Base-by-base conservation (phyloP, 2,113 vertebrate genomes). In the Odocoileus virginianus region DNA sequence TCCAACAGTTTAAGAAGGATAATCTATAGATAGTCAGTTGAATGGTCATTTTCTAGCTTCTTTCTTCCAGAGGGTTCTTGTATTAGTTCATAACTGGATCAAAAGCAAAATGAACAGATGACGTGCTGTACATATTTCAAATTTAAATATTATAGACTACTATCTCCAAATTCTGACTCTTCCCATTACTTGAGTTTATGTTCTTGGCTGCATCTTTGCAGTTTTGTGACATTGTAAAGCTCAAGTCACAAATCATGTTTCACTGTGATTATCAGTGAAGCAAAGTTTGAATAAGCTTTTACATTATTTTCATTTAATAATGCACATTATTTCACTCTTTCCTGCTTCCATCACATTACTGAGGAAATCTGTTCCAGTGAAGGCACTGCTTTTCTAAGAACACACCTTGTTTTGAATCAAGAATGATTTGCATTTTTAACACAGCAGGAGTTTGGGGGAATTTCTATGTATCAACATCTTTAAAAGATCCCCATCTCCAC, bases 401-500 rank as follows among this genome's bases (percentile, higher is more conserved):
- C 36, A 58, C 47, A 40, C 19, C 30, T 47, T 94, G 61, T 95
- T 97, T 94, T 93, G 92, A 97, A 97, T 96, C 47, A 85, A 89
- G 54, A 50, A 91, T 74, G 40, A 93, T 97, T 98, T 97, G 57
- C 89, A 91, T 95, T 95, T 87, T 97, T 94, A 83, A 96, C 93
- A 83, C 27, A 33, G 86, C 50, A 58, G 82, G 94, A 78, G 45
- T 64, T 81, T 91, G 55, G 55, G 47, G 33, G 17, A 83, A 94
- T 96, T 97, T 97, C 86, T 95, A 61, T 87, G 57, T 74, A 89
- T 95, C 71, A 55, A 55, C 67, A 83, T 94, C 86, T 93, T 97
- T 17, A 92, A 97, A 97, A 91, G 79, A 89, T 58, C 55, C 96
- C 91, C 54, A 52, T 87, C 71, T 97, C 96, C 91, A 89, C 74